These are phyloP conservation scores for Geodia barretti DNA, from an alignment of 37 sponge, comb jelly and placozoan genomes.

Conservation along the genomic window DNA sequence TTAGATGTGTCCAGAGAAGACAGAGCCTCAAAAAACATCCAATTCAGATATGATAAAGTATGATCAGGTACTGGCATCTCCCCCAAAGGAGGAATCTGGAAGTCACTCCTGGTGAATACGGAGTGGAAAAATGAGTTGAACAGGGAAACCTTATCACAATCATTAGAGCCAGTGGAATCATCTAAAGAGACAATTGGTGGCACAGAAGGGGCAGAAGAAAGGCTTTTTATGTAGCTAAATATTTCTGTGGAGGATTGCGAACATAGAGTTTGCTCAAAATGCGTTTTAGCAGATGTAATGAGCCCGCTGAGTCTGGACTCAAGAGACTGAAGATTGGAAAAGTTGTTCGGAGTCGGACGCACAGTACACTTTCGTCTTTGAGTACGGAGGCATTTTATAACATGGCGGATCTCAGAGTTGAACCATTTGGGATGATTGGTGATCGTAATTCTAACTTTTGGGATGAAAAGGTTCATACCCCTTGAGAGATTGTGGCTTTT, in stretches of 20 bases:
- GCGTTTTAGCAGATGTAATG: not conserved
- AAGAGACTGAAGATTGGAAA: not conserved
- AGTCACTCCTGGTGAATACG: too few relatives aligned
- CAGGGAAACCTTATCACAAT: too few relatives aligned
- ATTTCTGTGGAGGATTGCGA: not conserved
- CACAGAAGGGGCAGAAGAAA: not conserved
- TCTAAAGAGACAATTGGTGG: not conserved
- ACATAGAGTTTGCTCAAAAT: not conserved
- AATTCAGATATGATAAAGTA: not conserved
- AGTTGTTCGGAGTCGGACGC: not conserved
- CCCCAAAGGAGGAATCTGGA: too few relatives aligned
- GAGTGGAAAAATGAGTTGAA: too few relatives aligned
- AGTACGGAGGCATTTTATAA: constrained; percentile 1
- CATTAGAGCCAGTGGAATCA: not conserved
- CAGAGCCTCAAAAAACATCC: not conserved
- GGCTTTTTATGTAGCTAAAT: not conserved
- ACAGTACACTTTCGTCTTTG: not conserved
- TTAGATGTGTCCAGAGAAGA: constrained; percentile 1
- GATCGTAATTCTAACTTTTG: not conserved
- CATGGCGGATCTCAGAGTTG: constrained; percentile 7
- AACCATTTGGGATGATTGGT: constrained; percentile 5
- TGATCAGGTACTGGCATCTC: not conserved
- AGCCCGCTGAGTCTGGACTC: not conserved
- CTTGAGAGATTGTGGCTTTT: not conserved
- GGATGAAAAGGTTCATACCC: constrained; percentile 14